phyloP scores from a whole-genome alignment of 2,797 vertebrate genomes.

The Sylvia borin region DNA sequence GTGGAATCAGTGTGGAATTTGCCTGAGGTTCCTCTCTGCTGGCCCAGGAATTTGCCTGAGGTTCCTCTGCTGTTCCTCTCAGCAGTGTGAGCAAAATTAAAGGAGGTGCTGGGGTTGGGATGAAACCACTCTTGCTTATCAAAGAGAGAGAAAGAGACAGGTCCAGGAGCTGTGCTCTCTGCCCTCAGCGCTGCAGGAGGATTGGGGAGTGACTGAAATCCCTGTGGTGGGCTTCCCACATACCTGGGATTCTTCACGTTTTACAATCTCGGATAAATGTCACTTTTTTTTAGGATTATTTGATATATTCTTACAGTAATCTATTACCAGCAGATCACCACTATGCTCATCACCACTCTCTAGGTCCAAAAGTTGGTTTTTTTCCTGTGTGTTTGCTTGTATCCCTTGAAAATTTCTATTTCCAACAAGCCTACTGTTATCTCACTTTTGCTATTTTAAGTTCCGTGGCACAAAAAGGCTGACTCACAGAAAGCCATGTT shows the following conservation, averaged over 20 bases:
- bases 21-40: background rate
- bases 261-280: background rate
- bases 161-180: background rate
- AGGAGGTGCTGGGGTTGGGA: background rate
- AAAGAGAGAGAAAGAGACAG: background rate
- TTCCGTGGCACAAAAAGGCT: slow-evolving; percentile 66
- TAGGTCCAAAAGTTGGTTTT: background rate
- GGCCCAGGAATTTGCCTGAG: slow-evolving; percentile 15
- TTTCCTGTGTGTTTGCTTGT: background rate
- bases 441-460: slow-evolving; percentile 64
- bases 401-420: slow-evolving; percentile 44
- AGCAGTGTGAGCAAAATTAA: background rate
- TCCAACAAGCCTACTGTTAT: slow-evolving; percentile 38
- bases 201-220: background rate
- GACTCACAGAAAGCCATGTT: slow-evolving; percentile 56
- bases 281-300: background rate
- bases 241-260: background rate
- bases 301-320: background rate
- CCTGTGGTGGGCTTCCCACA: accelerated
- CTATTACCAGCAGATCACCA: background rate
- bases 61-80: background rate
- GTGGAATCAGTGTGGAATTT: slow-evolving; percentile 33
- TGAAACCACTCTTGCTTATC: background rate
- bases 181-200: background rate
- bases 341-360: background rate